Evolutionary conservation across 2,113 vertebrate species (phyloP), one percentile per base, ranked within the genome.

Genomic region (Bubo bubo): DNA sequence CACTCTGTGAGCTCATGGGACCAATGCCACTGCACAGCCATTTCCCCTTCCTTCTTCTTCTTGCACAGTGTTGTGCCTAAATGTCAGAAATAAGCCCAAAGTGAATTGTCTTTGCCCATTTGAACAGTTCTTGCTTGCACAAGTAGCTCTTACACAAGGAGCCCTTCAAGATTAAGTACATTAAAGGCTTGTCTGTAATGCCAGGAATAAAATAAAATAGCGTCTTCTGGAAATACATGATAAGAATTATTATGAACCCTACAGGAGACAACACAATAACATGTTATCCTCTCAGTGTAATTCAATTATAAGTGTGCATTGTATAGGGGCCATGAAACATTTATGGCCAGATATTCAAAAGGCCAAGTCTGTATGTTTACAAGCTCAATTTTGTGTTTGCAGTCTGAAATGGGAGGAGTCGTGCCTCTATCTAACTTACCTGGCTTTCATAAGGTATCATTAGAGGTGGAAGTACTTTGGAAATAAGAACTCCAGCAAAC

Each of bases 231-330:
- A 96, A 97, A 94, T 70, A 91, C 66, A 94, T 73, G 77, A 90
- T 96, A 97, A 96, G 89, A 95, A 93, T 94, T 93, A 82, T 70
- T 83, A 45, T 16, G 32, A 94, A 70, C 74, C 45, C 74, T 70
- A 73, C 45, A 95, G 95, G 94, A 93, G 81, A 95, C 93, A 97
- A 90, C 81, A 95, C 71, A 96, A 77, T 86, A 95, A 86, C 74
- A 81, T 39, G 84, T 83, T 94, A 93, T 93, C 77, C 93, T 93
- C 71, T 91, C 70, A 68, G 58, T 62, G 45, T 93, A 96, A 97
- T 97, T 96, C 81, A 90, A 74, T 95, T 96, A 93, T 41, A 85
- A 75, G 70, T 47, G 79, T 59, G 89, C 53, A 82, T 47, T 93
- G 87, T 80, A 52, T 28, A 76, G 87, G 22, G 73, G 13, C 66